Conservation (phyloP, 2,888 invertebrate species). For the Apamea crenata region DNA sequence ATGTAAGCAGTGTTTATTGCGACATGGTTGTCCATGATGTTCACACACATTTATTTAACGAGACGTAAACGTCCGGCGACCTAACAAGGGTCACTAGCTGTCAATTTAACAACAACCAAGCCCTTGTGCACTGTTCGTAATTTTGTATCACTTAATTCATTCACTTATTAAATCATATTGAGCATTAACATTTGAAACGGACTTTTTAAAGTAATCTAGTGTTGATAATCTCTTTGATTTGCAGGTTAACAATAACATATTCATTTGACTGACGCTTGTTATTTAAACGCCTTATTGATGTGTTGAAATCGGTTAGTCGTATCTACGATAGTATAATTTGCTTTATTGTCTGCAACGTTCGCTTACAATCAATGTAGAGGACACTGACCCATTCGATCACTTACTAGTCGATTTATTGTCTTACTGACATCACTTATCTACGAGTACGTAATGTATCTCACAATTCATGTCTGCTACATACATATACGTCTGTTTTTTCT, state of each 20-base stretch:
- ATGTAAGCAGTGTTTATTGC: conserved; percentile 64
- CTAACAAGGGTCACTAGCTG: conserved; percentile 76
- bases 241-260: conserved; percentile 43
- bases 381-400: conserved; percentile 82
- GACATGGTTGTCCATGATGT: conserved; percentile 67
- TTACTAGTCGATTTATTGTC: conserved; percentile 76
- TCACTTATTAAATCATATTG: conserved; percentile 47
- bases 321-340: conserved; percentile 76
- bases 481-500: conserved; percentile 39
- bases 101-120: conserved; percentile 73
- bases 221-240: conserved; percentile 21
- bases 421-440: conserved; percentile 74
- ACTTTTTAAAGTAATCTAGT: conserved; percentile 26
- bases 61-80: conserved; percentile 77
- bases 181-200: conserved; percentile 21
- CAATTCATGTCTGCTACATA: conserved; percentile 59
- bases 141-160: conserved; percentile 64
- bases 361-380: conserved; percentile 81
- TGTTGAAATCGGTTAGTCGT: conserved; percentile 72
- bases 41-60: conserved; percentile 74
- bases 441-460: conserved; percentile 60
- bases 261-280: conserved; percentile 66
- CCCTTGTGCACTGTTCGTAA: conserved; percentile 69
- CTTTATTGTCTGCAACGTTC: conserved; percentile 82
- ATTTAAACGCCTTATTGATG: conserved; percentile 70